Conservation (phyloP, 2,888 invertebrate species). For the Plagiodera versicolora region DNA sequence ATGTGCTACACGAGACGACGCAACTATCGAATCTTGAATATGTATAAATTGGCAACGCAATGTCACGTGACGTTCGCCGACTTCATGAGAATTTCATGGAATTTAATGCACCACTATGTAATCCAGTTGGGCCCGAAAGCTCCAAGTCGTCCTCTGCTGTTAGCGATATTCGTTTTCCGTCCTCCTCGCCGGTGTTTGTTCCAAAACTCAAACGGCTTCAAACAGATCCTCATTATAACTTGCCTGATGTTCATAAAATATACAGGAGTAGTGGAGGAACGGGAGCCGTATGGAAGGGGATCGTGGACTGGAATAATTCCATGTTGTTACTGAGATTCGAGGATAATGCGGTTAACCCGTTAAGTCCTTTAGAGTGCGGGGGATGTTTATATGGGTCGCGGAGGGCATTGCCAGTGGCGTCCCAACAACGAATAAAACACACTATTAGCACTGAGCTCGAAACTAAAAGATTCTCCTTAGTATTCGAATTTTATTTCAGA, state of each 20-base stretch:
- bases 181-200: constrained; percentile 35
- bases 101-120: constrained; percentile 55
- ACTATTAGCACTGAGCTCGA: no score
- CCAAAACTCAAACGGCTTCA: constrained; percentile 51
- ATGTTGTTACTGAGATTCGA: constrained; percentile 44
- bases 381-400: constrained; percentile 29
- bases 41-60: no score
- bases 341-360: constrained; percentile 53
- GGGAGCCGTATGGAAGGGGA: constrained; percentile 26
- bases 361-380: constrained; percentile 39
- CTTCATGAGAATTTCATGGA: constrained; percentile 54
- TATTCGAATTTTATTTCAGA: no score
- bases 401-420: constrained; percentile 23
- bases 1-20: no score
- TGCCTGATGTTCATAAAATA: constrained; percentile 57
- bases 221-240: constrained; percentile 57
- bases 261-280: constrained; percentile 43
- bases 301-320: constrained; percentile 44
- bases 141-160: constrained; percentile 48
- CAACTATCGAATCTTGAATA: no score
- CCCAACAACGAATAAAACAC: no score
- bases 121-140: constrained; percentile 48
- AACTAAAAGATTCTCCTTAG: no score
- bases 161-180: constrained; percentile 44
- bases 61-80: no score